Evolutionary conservation across 1,140 invertebrate species (phyloP), one percentile per base, ranked within the genome.

Genomic region (Popillia japonica): DNA sequence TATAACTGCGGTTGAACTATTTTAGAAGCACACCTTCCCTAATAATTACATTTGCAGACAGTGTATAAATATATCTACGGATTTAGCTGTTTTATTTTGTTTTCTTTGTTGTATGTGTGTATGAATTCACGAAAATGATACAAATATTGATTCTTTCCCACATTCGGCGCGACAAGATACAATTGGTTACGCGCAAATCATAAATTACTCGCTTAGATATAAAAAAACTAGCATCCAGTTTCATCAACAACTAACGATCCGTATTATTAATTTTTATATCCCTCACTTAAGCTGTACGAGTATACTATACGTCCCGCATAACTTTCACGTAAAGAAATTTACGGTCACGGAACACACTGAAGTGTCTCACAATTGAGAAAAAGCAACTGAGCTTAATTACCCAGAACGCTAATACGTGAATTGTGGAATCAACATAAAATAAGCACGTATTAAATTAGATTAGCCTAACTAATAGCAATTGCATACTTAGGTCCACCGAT

Each of bases 241-340:
- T 64, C 59, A 17, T 64, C 17, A 7, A 55, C 48, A 55, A 17
- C 14, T 68, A 68, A 68, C 27, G 61, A 34, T 14, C 27, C 61
- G 27, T 68, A 68, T 68, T 68, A 27, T 68, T 68, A 68, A 68
- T 68, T 68, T 68, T 34, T 68, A 34, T 34, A 68, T 55, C 11
- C 17, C 14, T 7, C 14, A 55, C 48, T 55, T 44, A 34, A 44
- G 42, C 7, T 6, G 44, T 48, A 48, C 10, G 44, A 7, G 41
- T 11, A 6, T 48, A 48, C 44, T 4, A 2, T 6, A n/a, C 1
- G 48, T 2, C 14, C 17, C 6, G 48, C n/a, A n/a, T 55, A 14
- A 14, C 48, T 55, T 55, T 14, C 17, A 55, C 3, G 3, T 55
- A 17, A 17, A 6, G 48, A 55, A 55, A 55, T 55, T 55, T 55